A percentile compares a stretch with the other conserved stretches of the same genome.
These are phyloP conservation scores for Macrobrachium rosenbergii DNA, from an alignment of 1,140 invertebrate genomes.

Conservation along the genomic window DNA sequence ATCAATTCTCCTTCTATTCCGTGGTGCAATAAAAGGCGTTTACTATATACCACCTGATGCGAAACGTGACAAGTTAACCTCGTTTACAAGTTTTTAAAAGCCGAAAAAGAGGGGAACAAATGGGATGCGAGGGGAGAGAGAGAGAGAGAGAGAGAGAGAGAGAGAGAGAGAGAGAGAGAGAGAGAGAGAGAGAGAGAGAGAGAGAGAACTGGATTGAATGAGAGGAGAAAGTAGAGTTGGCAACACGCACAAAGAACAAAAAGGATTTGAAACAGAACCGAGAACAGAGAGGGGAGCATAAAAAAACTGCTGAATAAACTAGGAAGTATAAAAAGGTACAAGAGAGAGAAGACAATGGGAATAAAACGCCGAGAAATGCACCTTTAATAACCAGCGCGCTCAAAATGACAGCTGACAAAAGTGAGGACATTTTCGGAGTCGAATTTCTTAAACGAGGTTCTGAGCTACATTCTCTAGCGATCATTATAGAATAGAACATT, in stretches of 20 bases:
- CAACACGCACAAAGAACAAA: not conserved
- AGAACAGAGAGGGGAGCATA: not conserved
- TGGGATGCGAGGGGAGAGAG: not conserved
- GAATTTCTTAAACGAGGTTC: too few relatives aligned
- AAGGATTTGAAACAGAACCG: not conserved
- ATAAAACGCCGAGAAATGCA: not conserved
- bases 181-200: not conserved
- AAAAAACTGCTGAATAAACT: not conserved
- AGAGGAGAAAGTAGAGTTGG: not conserved
- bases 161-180: not conserved
- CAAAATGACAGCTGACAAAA: too few relatives aligned
- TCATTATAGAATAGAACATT: too few relatives aligned
- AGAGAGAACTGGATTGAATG: not conserved
- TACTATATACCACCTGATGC: not conserved
- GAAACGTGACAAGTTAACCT: constrained; percentile 45
- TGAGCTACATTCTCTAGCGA: too few relatives aligned
- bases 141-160: constrained; percentile 1
- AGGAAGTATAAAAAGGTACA: not conserved
- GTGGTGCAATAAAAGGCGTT: not conserved
- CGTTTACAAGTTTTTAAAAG: constrained; percentile 23
- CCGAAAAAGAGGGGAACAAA: not conserved
- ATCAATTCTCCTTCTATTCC: not conserved
- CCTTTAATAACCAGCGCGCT: not conserved
- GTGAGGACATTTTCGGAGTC: too few relatives aligned
- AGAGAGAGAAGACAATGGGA: not conserved